These are phyloP conservation scores for Pygathrix nemaeus DNA, from an alignment of 2,113 vertebrate species.

Conservation along the genomic window DNA sequence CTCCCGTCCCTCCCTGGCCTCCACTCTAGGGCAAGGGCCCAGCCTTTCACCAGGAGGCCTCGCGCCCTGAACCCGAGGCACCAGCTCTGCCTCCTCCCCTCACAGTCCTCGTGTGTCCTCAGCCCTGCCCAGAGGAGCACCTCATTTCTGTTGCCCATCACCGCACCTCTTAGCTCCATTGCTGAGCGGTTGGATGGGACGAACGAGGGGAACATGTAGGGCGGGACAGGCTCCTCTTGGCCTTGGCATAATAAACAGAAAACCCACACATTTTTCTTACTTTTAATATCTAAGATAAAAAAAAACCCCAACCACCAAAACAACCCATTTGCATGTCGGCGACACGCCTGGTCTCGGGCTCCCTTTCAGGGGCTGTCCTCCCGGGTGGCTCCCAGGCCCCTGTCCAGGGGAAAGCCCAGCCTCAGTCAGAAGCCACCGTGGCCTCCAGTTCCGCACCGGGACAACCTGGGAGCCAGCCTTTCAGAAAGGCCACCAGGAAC, in stretches of 20 bases:
- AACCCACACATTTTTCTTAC: constrained; percentile 53
- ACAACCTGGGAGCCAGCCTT: neutral
- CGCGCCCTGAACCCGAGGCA: accelerated
- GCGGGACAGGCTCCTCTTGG: constrained; percentile 52
- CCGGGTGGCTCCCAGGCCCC: neutral
- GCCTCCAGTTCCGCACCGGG: neutral
- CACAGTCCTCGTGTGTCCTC: neutral
- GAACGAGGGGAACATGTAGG: neutral
- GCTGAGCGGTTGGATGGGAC: neutral
- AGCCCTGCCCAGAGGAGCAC: neutral
- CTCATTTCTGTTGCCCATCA: neutral
- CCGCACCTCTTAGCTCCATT: neutral
- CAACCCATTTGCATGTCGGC: constrained; percentile 4
- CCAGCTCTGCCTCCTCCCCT: accelerated
- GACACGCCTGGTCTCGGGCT: constrained; percentile 58
- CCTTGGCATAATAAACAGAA: constrained; percentile 74
- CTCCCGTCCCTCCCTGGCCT: neutral
- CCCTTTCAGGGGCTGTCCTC: constrained; percentile 75
- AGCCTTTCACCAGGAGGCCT: neutral
- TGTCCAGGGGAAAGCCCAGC: neutral
- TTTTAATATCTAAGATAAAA: constrained; percentile 73
- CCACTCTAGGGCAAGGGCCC: neutral
- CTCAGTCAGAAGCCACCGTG: accelerated
- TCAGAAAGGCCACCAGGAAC: constrained; percentile 62
- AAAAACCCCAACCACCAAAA: constrained; percentile 55